Evolutionary conservation across 2,113 vertebrate genomes (phyloP), one percentile per base, ranked within the genome.

Genomic region (Dromaius novaehollandiae): DNA sequence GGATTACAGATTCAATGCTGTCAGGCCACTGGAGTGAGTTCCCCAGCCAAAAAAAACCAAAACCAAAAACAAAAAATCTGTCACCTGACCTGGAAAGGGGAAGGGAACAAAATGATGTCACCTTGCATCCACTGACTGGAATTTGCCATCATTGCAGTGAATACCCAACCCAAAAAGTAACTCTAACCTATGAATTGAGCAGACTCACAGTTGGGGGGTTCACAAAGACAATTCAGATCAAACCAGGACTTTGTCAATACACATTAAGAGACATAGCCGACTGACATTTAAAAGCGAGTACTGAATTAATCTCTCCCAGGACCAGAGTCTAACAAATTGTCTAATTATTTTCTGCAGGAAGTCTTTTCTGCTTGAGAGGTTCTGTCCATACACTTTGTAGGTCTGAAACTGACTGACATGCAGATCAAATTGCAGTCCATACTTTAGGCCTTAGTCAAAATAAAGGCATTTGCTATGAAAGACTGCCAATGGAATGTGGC

Each of bases 391-490:
- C 3, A 15, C 36, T 74, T 18, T 4, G 9, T 25, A 6, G 28
- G 2, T 74, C 60, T 94, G 91, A 18, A n/a, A 91, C 56, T n/a
- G 53, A 58, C 66, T 50, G 90, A 93, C 60, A 93, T 1, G 88
- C 76, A 88, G 60, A 81, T 66, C 93, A 92, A 88, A 63, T 3
- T 2, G 14, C 68, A 90, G 82, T 38, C 86, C 95, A 96, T 96
- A 96, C 88, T 93, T 96, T 42, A 90, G 82, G 42, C 60, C 96
- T 97, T 96, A 97, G 93, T 95, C 96, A 96, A 92, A 60, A 26
- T 19, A 80, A 6, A 81, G 66, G 79, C 88, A 90, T 74, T 86
- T 94, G 24, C 92, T 88, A 90, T 96, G 96, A 95, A 81, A 86
- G 92, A 36, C 85, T 86, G 55, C 20, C 82, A 25, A 6, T 78